A percentile compares a stretch with the other conserved stretches of the same genome.
Evolutionary conservation across 2,888 invertebrate genomes (phyloP).

Genomic region (Eumerus sabulonum): DNA sequence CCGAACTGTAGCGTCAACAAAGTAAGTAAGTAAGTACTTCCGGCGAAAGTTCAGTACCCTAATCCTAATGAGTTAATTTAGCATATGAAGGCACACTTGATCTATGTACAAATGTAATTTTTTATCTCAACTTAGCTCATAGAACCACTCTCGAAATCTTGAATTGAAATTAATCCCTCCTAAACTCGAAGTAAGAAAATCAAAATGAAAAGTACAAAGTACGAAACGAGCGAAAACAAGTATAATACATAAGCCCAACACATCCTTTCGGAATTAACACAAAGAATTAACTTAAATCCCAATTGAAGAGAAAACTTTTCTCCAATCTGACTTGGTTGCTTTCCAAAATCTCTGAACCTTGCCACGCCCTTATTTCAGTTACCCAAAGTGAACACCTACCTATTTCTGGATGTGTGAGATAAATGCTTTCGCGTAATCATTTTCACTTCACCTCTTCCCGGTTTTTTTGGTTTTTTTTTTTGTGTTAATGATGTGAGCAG

Average conservation of each 20-base stretch:
- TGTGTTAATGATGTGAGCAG: slow-evolving; percentile 61
- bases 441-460: slow-evolving; percentile 65
- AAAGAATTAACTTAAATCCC: slow-evolving; percentile 56
- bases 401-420: slow-evolving; percentile 60
- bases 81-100: too few relatives aligned
- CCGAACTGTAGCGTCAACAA: too few relatives aligned
- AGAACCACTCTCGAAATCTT: too few relatives aligned
- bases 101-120: too few relatives aligned
- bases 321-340: slow-evolving; percentile 41
- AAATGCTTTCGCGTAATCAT: slow-evolving; percentile 68
- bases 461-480: too few relatives aligned
- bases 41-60: too few relatives aligned
- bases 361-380: slow-evolving; percentile 17
- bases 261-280: slow-evolving; percentile 43
- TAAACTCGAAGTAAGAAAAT: slow-evolving; percentile 15
- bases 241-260: slow-evolving; percentile 41
- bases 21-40: too few relatives aligned
- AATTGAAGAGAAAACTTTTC: slow-evolving; percentile 60
- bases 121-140: too few relatives aligned
- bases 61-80: too few relatives aligned
- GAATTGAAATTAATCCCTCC: neutral
- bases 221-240: slow-evolving; percentile 21
- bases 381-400: slow-evolving; percentile 23
- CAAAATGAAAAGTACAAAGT: slow-evolving; percentile 33
- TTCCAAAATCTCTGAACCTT: slow-evolving; percentile 46